Base-by-base conservation (phyloP, 2,888 invertebrate species). In the Eilema caniola region DNA sequence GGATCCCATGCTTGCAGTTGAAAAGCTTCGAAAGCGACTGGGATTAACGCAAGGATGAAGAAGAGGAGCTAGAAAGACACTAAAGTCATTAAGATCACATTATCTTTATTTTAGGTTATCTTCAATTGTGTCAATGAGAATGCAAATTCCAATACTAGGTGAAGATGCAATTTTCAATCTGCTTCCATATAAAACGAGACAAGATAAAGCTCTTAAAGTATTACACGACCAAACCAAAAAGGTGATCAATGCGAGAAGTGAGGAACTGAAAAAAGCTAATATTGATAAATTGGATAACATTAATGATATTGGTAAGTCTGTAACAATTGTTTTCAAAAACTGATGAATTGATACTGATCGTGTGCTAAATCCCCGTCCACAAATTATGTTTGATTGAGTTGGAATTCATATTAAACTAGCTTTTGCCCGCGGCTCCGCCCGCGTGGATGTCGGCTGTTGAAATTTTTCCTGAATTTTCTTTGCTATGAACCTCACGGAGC, bases 141-240 rank as follows among this genome's bases (percentile, higher is more conserved):
- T 92, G 89, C 88, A 92, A 74, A 89, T 93, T 67, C 88, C 91
- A 0, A 83, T 95, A 20, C 66, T 92, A 3, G 87, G 86, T 5
- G 77, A 83, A 1, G 90, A 93, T 53, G 61, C 77, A 0, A 77
- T 95, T 2, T 95, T 95, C 69, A 95, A 96, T 76, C 89, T 96
- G 8, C 92, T 97, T 0, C 89, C 93, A 8, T 92, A 96, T 67
- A 97, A 97, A 24, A 95, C 93, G 71, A 93, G 93, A 28, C 96
- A 97, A 83, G 93, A 92, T 12, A 87, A 91, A 62, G 92, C 93
- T 0, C 71, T 96, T 25, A 85, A 90, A 20, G 77, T 93, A 16
- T 79, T 96, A 10, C 96, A 96, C 68, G 85, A 83, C 3, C 92
- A 93, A 56, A 94, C 95, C 0, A 90, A 86, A 16, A 87, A 89